phyloP scores from a whole-genome alignment of 1,140 invertebrate genomes.

The Brachionus angularis region DNA sequence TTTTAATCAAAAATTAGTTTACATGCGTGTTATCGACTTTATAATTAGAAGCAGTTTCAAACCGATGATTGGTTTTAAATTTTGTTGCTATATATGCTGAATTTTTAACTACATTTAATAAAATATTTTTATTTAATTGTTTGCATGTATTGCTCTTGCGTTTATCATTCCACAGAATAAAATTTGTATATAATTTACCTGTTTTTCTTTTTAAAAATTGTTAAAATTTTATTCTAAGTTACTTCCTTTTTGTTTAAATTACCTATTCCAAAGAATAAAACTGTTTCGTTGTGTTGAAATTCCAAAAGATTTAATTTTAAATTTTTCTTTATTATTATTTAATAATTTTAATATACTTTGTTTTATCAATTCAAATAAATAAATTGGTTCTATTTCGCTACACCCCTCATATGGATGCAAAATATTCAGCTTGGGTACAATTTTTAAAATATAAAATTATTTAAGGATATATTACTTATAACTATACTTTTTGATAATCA shows the following conservation, averaged over 20 bases:
- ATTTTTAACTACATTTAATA: background rate
- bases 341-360: background rate
- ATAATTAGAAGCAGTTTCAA: conserved; percentile 14
- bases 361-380: background rate
- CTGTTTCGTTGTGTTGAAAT: conserved; percentile 34
- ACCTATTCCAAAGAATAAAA: conserved; percentile 23
- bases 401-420: no score
- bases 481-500: background rate
- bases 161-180: conserved; percentile 33
- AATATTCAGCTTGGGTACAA: no score
- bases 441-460: no score
- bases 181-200: conserved; percentile 23
- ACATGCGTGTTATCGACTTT: conserved; percentile 19
- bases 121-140: background rate
- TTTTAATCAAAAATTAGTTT: background rate
- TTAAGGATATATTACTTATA: background rate
- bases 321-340: background rate
- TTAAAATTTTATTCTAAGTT: background rate
- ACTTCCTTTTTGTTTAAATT: background rate
- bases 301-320: background rate
- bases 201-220: background rate
- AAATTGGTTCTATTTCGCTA: no score
- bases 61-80: background rate
- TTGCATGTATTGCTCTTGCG: background rate
- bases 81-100: background rate